A percentile compares a stretch with the other conserved stretches of the same genome.
phyloP scores from a whole-genome alignment of 2,888 invertebrate genomes.

The Adineta ricciae region DNA sequence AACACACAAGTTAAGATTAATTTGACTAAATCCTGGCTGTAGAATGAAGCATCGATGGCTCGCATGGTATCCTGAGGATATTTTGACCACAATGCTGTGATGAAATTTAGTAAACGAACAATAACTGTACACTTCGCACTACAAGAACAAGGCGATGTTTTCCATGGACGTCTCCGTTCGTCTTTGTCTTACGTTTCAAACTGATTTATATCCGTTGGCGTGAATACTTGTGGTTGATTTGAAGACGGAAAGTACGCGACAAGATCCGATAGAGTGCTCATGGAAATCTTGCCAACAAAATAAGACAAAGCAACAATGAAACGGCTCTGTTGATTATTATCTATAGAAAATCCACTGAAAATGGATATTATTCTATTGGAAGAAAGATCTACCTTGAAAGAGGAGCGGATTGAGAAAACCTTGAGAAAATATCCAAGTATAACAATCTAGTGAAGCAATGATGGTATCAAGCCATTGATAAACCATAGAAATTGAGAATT shows the following conservation, averaged over 20 bases:
- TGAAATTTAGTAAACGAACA: constrained; percentile 52
- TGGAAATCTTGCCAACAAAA: constrained; percentile 36
- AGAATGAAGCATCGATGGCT: constrained; percentile 41
- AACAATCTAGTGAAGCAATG: constrained; percentile 50
- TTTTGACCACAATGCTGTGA: constrained; percentile 44
- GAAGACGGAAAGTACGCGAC: background rate
- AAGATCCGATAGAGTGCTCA: background rate
- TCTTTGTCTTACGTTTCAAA: constrained; percentile 1
- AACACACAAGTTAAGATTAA: constrained; percentile 48
- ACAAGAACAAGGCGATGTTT: background rate
- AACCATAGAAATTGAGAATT: constrained; percentile 37
- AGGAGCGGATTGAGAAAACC: constrained; percentile 38
- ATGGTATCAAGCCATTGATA: constrained; percentile 46
- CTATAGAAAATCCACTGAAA: constrained; percentile 39
- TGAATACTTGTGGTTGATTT: constrained; percentile 9
- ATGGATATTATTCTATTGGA: no score
- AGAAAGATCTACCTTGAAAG: constrained; percentile 30
- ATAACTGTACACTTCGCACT: constrained; percentile 52
- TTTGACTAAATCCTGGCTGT: constrained; percentile 43
- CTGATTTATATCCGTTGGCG: constrained; percentile 24
- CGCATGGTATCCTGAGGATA: constrained; percentile 39
- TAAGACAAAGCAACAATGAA: constrained; percentile 36
- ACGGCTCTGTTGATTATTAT: constrained; percentile 33
- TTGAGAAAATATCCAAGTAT: constrained; percentile 49
- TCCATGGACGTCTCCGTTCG: no score